Percentiles rank a stretch among this genome's conserved stretches.
phyloP scores from a whole-genome alignment of 2,888 invertebrate genomes.

The Morpho achilles region DNA sequence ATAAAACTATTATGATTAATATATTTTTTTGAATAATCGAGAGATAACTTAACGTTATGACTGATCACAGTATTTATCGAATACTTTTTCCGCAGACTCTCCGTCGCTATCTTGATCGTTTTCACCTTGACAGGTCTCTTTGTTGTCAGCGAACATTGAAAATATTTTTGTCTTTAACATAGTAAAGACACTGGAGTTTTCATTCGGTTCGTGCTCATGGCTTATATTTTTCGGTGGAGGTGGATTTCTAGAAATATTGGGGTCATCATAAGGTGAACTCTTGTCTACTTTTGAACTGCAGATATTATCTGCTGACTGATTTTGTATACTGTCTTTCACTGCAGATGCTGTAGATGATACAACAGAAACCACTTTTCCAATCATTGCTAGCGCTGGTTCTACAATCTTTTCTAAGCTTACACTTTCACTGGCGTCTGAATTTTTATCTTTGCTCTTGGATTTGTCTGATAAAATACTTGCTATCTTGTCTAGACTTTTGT shows the following conservation, averaged over 20 bases:
- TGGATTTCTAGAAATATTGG: constrained; percentile 2
- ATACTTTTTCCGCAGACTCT: constrained; percentile 15
- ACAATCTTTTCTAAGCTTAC: constrained; percentile 11
- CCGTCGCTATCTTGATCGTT: constrained; percentile 13
- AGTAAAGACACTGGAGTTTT: constrained; percentile 17
- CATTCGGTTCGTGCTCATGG: constrained; percentile 9
- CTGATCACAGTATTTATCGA: constrained; percentile 21
- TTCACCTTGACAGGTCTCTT: constrained; percentile 6
- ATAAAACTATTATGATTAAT: no score
- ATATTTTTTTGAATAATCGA: no score
- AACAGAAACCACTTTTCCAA: constrained; percentile 13
- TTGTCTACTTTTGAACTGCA: constrained; percentile 13
- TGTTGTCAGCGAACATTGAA: constrained; percentile 16
- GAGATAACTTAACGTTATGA: background rate
- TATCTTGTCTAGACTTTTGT: constrained; percentile 7
- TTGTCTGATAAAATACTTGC: constrained; percentile 12
- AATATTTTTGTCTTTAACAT: constrained; percentile 18
- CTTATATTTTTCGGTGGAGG: constrained; percentile 6
- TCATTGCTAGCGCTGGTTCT: constrained; percentile 14
- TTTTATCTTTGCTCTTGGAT: constrained; percentile 12
- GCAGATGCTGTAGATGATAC: constrained; percentile 15
- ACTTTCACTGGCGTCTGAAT: constrained; percentile 7
- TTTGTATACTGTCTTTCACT: constrained; percentile 5
- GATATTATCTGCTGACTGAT: constrained; percentile 7
- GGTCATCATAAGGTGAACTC: constrained; percentile 17